Percentiles rank a stretch among this genome's conserved stretches.
Conservation (phyloP, 2,797 vertebrate species). For the Micropoecilia bifurca region DNA sequence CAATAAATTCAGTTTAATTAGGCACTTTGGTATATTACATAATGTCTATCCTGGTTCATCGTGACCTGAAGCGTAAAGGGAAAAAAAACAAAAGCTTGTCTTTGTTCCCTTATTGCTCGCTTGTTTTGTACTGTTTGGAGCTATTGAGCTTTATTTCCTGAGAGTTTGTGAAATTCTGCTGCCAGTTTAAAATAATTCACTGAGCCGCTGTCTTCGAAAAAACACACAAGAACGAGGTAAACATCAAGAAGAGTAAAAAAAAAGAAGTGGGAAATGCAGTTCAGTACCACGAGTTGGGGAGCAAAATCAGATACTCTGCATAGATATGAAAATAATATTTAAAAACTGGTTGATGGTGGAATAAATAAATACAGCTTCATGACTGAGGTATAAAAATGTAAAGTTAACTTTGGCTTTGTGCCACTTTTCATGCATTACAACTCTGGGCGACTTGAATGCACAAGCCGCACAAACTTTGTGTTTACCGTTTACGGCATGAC, state of each 20-base stretch:
- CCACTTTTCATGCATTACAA: not conserved
- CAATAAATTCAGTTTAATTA: constrained; percentile 52
- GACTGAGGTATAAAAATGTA: not conserved
- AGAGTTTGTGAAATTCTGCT: not conserved
- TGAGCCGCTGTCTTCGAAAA: not conserved
- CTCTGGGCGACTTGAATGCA: not conserved
- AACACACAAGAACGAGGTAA: not conserved
- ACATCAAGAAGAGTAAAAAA: not conserved
- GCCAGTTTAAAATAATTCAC: not conserved
- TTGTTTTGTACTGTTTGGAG: constrained; percentile 23
- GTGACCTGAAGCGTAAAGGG: constrained; percentile 53
- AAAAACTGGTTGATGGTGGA: not conserved
- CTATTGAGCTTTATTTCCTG: constrained; percentile 2
- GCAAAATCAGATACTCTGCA: not conserved
- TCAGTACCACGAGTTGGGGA: not conserved
- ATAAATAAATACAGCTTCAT: not conserved
- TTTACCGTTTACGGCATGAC: not conserved
- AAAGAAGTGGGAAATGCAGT: not conserved
- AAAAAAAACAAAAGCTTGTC: constrained; percentile 53
- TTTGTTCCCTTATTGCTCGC: constrained; percentile 63
- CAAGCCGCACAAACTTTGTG: not conserved
- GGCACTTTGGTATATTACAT: constrained; percentile 53
- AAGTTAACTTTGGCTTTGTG: not conserved
- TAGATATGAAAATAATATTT: not conserved
- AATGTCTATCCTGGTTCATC: constrained; percentile 30